Evolutionary conservation across 2,888 invertebrate species (phyloP), one percentile per base, ranked within the genome.

Genomic region (Drosophila infuscata): DNA sequence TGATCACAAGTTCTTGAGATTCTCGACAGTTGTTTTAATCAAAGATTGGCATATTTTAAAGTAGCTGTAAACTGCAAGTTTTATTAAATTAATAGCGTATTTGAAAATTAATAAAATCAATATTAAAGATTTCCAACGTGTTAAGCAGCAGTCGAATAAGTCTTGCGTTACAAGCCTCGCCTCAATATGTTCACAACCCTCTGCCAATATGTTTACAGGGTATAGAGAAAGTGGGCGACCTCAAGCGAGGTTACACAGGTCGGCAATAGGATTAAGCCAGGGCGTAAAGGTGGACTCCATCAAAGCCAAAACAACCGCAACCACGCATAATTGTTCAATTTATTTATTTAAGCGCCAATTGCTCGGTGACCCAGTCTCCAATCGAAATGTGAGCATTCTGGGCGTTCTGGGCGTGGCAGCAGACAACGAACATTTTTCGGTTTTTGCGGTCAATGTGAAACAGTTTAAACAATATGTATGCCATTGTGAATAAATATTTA

Each of bases 261-360:
- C 57, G 82, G 74, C 83, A 85, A 85, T 88, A 85, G 88, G 85
- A 85, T 85, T 88, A 85, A 85, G 79, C 33, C 69, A 48, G 76
- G 81, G 11, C 58, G 53, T 58, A 63, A 46, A 61, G 32, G 58
- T 48, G 59, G 66, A 71, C 79, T 85, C 80, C 78, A 85, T 86
- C 88, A 86, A 86, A 86, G 87, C 85, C 87, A 88, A 86, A 86
- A 88, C 86, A 86, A 86, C 85, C 85, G 83, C 85, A 88, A 86
- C 88, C 88, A 83, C 77, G 85, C 83, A 86, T 86, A 86, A 86
- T 86, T 86, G 88, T 83, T 86, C 88, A 86, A 86, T 86, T 86
- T 86, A 86, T 86, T 86, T 86, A 88, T 86, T 86, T 88, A 88
- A 86, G 78, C 83, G 79, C 82, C 75, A 83, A 85, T 81, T 74